These are phyloP conservation scores for Scomber colias DNA, from an alignment of 2,113 vertebrate species.

Conservation along the genomic window DNA sequence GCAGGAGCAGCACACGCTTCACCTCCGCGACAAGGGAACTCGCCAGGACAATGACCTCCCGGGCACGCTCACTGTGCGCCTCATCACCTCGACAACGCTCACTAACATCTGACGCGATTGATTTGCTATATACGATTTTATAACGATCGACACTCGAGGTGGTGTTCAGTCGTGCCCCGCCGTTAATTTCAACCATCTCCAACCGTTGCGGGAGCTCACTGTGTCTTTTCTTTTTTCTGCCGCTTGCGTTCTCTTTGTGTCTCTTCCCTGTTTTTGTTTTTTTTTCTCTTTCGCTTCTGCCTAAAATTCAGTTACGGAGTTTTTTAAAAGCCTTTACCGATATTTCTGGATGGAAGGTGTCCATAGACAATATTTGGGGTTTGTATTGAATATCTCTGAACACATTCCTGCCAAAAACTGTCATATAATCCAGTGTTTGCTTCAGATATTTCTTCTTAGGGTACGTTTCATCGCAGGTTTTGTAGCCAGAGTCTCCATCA, in stretches of 20 bases:
- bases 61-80: slow-evolving; percentile 88
- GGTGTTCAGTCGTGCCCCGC: background rate
- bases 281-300: background rate
- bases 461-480: background rate
- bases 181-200: background rate
- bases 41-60: slow-evolving; percentile 89
- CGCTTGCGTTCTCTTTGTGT: slow-evolving; percentile 21
- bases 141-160: background rate
- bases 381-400: slow-evolving; percentile 17
- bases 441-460: background rate
- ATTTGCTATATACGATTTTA: too few relatives aligned
- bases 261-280: background rate
- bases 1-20: slow-evolving; percentile 91
- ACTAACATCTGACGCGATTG: slow-evolving; percentile 86
- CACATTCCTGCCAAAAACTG: slow-evolving; percentile 25
- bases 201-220: slow-evolving; percentile 14
- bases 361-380: background rate
- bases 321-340: slow-evolving; percentile 8
- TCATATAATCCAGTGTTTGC: background rate
- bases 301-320: background rate
- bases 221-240: slow-evolving; percentile 40
- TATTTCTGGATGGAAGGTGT: slow-evolving; percentile 1
- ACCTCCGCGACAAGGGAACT: slow-evolving; percentile 91
- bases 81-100: slow-evolving; percentile 90
- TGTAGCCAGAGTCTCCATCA: slow-evolving; percentile 17